phyloP scores from a whole-genome alignment of 1,140 invertebrate species.

The Papilio glaucus region DNA sequence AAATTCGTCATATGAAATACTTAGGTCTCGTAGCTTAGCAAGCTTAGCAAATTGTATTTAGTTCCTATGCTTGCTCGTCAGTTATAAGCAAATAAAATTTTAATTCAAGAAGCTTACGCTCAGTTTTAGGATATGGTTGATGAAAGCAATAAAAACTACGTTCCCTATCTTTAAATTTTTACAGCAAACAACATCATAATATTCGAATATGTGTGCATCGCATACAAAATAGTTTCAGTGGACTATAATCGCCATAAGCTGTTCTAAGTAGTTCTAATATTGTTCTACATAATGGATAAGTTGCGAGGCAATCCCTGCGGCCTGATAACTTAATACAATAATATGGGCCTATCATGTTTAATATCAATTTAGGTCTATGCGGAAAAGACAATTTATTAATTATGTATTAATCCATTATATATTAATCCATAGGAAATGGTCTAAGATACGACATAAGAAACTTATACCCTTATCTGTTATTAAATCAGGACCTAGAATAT shows the following conservation, averaged over 20 bases:
- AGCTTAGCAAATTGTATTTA: no score
- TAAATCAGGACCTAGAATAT: no score
- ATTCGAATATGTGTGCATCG: background rate
- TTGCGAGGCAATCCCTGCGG: slow-evolving; percentile 10
- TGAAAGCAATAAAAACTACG: no score
- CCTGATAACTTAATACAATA: slow-evolving; percentile 20
- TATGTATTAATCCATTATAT: background rate
- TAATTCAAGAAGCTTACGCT: no score
- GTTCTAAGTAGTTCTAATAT: slow-evolving; percentile 26
- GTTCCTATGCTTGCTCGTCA: no score
- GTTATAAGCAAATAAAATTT: no score
- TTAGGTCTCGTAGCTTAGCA: no score
- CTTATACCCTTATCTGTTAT: no score
- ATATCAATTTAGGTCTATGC: background rate
- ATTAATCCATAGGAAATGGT: no score
- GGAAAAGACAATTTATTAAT: slow-evolving; percentile 1
- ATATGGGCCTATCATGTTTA: slow-evolving; percentile 3
- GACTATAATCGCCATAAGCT: slow-evolving; percentile 14
- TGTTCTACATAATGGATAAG: slow-evolving; percentile 25
- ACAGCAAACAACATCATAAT: background rate
- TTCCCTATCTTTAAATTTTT: background rate
- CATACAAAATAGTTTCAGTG: background rate
- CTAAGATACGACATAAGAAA: no score
- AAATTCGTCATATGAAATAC: no score
- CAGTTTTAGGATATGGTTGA: no score